A percentile compares a stretch with the other conserved stretches of the same genome.
Conservation (phyloP, 2,888 invertebrate genomes). For the Dermolepida albohirtum region DNA sequence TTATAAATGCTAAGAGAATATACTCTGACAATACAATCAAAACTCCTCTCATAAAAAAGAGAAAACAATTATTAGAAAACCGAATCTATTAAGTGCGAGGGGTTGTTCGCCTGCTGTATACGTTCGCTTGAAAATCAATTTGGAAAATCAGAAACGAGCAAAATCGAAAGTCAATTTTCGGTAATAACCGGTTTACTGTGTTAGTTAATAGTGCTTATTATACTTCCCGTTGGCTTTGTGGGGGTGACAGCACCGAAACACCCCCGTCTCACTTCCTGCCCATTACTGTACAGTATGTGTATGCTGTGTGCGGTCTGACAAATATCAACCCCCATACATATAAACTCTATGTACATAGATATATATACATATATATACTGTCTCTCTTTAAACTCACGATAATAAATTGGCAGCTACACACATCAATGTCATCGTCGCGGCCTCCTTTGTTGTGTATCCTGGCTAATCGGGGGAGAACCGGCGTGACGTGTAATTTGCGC, state of each 20-base stretch:
- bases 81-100: neutral
- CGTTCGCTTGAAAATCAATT: conserved; percentile 29
- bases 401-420: conserved; percentile 66
- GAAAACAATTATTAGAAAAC: no score
- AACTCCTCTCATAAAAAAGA: no score
- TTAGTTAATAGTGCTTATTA: conserved; percentile 61
- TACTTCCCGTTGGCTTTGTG: conserved; percentile 54
- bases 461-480: conserved; percentile 57
- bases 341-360: neutral
- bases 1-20: no score
- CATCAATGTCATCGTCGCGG: conserved; percentile 63
- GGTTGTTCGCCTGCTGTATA: neutral
- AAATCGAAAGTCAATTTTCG: conserved; percentile 50
- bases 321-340: conserved; percentile 50
- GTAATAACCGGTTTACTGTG: conserved; percentile 54
- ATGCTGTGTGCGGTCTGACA: conserved; percentile 56
- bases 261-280: conserved; percentile 4
- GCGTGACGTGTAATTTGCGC: conserved; percentile 55
- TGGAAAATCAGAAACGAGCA: conserved; percentile 35
- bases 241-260: conserved; percentile 49
- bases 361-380: neutral
- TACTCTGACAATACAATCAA: no score
- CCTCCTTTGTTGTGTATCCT: conserved; percentile 60
- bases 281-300: conserved; percentile 5
- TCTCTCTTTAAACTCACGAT: conserved; percentile 46